Evolutionary conservation across 53 echinoderm and acorn worm species (phyloP).

Genomic region (Luidia sarsii): DNA sequence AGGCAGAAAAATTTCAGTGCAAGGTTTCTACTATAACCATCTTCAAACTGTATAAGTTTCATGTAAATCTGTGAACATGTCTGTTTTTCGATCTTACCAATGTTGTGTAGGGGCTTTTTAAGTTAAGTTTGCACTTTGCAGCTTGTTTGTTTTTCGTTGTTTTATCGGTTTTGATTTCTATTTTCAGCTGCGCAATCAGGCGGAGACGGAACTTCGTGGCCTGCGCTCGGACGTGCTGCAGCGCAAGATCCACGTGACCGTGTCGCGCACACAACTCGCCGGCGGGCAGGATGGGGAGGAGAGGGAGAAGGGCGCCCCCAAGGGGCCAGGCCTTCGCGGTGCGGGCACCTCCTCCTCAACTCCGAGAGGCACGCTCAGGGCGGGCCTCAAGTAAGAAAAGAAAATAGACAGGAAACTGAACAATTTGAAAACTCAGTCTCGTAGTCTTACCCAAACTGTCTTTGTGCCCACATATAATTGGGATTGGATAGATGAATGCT

Average conservation of each 20-base stretch:
- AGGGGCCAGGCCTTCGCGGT: background rate
- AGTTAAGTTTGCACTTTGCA: background rate
- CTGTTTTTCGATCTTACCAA: too few relatives aligned
- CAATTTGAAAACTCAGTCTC: too few relatives aligned
- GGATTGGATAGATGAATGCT: too few relatives aligned
- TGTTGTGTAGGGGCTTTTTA: too few relatives aligned
- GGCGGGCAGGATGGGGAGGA: conserved; percentile 20
- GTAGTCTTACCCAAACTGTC: too few relatives aligned
- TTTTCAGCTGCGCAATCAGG: conserved; percentile 89
- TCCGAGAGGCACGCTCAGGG: conserved; percentile 6
- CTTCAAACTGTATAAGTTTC: too few relatives aligned
- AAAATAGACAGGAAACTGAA: too few relatives aligned
- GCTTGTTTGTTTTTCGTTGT: background rate
- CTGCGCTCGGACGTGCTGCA: conserved; percentile 81
- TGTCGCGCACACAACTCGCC: conserved; percentile 68
- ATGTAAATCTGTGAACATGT: too few relatives aligned
- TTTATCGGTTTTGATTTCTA: too few relatives aligned
- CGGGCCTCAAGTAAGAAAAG: conserved; percentile 4
- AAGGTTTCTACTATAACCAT: too few relatives aligned
- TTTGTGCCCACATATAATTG: too few relatives aligned
- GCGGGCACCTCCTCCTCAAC: conserved; percentile 4
- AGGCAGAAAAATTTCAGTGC: too few relatives aligned
- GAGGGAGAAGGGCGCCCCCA: background rate
- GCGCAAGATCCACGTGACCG: conserved; percentile 86
- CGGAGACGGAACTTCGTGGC: conserved; percentile 81